Percentiles rank a stretch among this genome's conserved stretches.
Evolutionary conservation across 2,888 invertebrate species (phyloP).

Genomic region (Lottia scabra): DNA sequence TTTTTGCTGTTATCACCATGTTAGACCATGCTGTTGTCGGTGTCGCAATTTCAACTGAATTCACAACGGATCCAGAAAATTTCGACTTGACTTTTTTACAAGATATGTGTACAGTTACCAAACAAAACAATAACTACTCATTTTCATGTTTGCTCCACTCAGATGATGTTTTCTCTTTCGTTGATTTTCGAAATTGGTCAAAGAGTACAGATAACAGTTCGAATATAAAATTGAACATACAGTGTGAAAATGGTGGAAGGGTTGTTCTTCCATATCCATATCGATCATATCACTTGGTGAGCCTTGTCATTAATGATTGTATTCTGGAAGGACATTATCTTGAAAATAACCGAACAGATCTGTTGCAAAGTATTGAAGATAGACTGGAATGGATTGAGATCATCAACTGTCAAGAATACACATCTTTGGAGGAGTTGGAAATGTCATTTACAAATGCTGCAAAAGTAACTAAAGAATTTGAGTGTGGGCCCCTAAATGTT

Average conservation of each 20-base stretch:
- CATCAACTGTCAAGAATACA: not conserved
- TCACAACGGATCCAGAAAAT: no score
- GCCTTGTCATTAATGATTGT: not conserved
- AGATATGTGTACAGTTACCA: no score
- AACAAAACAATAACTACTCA: no score
- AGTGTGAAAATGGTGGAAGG: not conserved
- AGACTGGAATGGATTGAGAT: not conserved
- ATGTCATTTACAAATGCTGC: not conserved
- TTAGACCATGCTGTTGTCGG: no score
- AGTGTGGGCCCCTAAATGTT: not conserved
- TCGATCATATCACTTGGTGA: not conserved
- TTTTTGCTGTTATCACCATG: no score
- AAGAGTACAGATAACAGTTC: not conserved
- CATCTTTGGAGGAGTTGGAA: not conserved
- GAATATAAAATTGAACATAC: not conserved
- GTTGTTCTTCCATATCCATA: not conserved
- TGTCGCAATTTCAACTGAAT: no score
- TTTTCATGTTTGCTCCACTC: no score
- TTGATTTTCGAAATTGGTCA: not conserved
- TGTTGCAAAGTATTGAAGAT: not conserved
- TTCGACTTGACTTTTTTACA: no score
- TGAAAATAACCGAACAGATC: not conserved
- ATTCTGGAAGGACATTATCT: not conserved
- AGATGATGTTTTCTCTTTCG: not conserved
- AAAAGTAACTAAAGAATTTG: not conserved